Evolutionary conservation across 2,797 vertebrate species (phyloP).

Genomic region (Pangasius djambal): DNA sequence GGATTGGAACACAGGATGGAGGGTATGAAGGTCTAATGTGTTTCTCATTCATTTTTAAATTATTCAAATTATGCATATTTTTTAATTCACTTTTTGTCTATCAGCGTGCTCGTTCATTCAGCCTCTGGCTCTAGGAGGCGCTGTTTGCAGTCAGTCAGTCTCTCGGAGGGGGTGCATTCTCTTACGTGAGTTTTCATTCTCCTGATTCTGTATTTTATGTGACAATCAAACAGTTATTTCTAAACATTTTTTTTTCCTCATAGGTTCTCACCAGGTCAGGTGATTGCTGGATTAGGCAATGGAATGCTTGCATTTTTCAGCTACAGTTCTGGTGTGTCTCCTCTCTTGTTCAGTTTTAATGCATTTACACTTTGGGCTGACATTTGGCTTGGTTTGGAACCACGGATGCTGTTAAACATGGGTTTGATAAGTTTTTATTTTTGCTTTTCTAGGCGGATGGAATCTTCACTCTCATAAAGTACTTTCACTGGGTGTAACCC

Average conservation of each 20-base stretch:
- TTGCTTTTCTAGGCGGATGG: conserved; percentile 71
- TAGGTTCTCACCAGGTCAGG: conserved; percentile 76
- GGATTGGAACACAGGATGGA: conserved; percentile 88
- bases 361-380: background rate
- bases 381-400: background rate
- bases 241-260: conserved; percentile 26
- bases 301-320: conserved; percentile 82
- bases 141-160: conserved; percentile 76
- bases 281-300: conserved; percentile 80
- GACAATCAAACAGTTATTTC: background rate
- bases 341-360: background rate
- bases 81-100: conserved; percentile 27
- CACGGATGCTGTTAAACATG: background rate
- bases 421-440: background rate
- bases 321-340: conserved; percentile 69
- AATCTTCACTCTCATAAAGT: conserved; percentile 71
- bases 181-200: conserved; percentile 73
- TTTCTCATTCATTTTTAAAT: background rate
- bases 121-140: conserved; percentile 69
- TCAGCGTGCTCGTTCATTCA: conserved; percentile 78
- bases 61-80: background rate
- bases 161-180: conserved; percentile 81
- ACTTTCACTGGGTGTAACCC: conserved; percentile 69
- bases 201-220: background rate
- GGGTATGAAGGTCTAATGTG: conserved; percentile 69